Percentiles rank a stretch among this genome's conserved stretches.
phyloP scores from a whole-genome alignment of 2,113 vertebrate species.

The Atractosteus spatula region DNA sequence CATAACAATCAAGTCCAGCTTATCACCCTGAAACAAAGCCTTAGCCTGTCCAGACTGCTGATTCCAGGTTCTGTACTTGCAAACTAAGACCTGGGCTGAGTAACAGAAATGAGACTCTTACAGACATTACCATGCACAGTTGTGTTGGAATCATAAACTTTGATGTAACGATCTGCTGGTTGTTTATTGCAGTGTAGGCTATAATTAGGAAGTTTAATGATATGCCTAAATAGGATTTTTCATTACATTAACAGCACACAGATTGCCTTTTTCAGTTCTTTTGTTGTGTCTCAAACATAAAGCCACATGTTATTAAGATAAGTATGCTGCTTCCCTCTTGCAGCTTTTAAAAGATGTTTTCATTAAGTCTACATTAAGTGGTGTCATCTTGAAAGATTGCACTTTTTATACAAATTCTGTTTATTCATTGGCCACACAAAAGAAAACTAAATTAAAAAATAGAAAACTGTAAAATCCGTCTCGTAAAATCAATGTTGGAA shows the following conservation, averaged over 20 bases:
- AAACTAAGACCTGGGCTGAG: constrained; percentile 56
- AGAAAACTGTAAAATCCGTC: not conserved
- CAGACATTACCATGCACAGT: constrained; percentile 25
- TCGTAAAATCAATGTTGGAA: not conserved
- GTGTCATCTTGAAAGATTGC: constrained; percentile 19
- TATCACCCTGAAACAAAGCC: constrained; percentile 51
- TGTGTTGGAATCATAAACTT: constrained; percentile 41
- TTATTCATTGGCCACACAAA: not conserved
- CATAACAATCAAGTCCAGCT: constrained; percentile 68
- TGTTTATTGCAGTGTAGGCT: constrained; percentile 26
- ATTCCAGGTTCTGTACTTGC: constrained; percentile 58
- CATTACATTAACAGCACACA: not conserved
- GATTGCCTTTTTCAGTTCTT: not conserved
- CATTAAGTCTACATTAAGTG: not conserved
- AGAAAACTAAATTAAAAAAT: not conserved
- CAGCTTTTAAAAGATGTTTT: not conserved
- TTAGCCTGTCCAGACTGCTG: constrained; percentile 43
- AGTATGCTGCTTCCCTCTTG: not conserved
- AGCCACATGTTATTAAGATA: constrained; percentile 18
- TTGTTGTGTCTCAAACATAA: not conserved
- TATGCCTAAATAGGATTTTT: constrained; percentile 5
- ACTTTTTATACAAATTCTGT: constrained; percentile 4
- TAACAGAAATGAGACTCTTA: constrained; percentile 44
- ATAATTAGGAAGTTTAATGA: constrained; percentile 32
- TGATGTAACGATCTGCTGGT: constrained; percentile 29